Base-by-base conservation (phyloP, 2,888 invertebrate species). In the Trichogramma evanescens region DNA sequence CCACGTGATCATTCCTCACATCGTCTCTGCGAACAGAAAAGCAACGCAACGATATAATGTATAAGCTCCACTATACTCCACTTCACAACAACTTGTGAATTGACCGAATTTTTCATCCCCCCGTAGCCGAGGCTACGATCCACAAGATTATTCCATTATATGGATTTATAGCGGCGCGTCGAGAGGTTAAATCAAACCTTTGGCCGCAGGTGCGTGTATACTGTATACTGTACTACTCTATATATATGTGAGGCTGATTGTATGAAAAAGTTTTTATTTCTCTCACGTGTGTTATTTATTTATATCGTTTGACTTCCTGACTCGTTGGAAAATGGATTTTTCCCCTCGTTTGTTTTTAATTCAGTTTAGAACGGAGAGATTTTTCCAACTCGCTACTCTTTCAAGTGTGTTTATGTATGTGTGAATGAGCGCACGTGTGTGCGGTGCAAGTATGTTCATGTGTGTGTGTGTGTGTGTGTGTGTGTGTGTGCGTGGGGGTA, bases 1-100 rank as follows among this genome's bases (percentile, higher is more conserved):
- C 77, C 77, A 78, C 75, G 75, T 76, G 77, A 77, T 77, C 77
- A 77, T 78, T 76, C 77, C 77, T 78, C 72, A 78, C 77, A 78
- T 78, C 74, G 42, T 61, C 58, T 76, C 77, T 76, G 72, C 59
- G 71, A 72, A 61, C 67, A 70, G 64, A 71, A 65, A 4, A 13
- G n/a, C 3, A 52, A 13, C 9, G 40, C 9, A 39, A 50, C 10
- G 10, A 42, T 13, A 26, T 9, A 26, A 2, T 26, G 26, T 3
- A 26, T 26, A 26, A 26, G 26, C 26, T 26, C 26, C 26, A 26
- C 26, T 26, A 2, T 26, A 3, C 26, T 26, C 26, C 3, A 26
- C 26, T 26, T 1, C 26, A 2, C 26, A 26, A 26, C 26, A 26
- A 26, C 26, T 26, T 26, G 26, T 26, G 26, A 26, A 26, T 26